These are phyloP conservation scores for Torymus aiolomorphi DNA, from an alignment of 2,888 invertebrate genomes.

Conservation along the genomic window DNA sequence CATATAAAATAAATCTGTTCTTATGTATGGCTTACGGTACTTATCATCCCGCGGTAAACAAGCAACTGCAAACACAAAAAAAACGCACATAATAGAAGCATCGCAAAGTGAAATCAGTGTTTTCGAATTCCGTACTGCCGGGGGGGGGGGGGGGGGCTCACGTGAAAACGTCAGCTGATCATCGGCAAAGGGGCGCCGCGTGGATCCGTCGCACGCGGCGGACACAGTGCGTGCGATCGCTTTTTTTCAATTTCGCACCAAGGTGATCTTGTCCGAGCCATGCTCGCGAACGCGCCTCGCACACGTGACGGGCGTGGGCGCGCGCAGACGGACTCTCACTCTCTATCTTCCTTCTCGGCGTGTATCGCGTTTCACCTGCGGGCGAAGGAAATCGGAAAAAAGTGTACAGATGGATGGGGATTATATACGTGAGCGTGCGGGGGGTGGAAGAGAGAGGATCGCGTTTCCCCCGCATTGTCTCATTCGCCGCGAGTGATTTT, in stretches of 20 bases:
- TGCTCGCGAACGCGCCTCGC: slow-evolving; percentile 22
- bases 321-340: background rate
- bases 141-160: background rate
- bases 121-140: no score
- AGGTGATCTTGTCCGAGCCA: background rate
- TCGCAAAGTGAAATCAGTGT: no score
- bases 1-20: no score
- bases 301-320: background rate
- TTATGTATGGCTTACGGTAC: no score
- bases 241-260: slow-evolving; percentile 42
- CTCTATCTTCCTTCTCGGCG: background rate
- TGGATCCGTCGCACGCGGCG: background rate
- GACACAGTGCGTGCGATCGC: background rate
- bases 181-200: slow-evolving; percentile 8
- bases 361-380: slow-evolving; percentile 26
- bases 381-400: slow-evolving; percentile 9
- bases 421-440: no score
- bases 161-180: slow-evolving; percentile 49
- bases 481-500: slow-evolving; percentile 45
- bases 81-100: no score
- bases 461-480: slow-evolving; percentile 30
- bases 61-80: no score
- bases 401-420: background rate
- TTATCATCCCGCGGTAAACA: no score
- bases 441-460: slow-evolving; percentile 3